These are phyloP conservation scores for Bubalus kerabau DNA, from an alignment of 2,113 vertebrate genomes.

Conservation along the genomic window DNA sequence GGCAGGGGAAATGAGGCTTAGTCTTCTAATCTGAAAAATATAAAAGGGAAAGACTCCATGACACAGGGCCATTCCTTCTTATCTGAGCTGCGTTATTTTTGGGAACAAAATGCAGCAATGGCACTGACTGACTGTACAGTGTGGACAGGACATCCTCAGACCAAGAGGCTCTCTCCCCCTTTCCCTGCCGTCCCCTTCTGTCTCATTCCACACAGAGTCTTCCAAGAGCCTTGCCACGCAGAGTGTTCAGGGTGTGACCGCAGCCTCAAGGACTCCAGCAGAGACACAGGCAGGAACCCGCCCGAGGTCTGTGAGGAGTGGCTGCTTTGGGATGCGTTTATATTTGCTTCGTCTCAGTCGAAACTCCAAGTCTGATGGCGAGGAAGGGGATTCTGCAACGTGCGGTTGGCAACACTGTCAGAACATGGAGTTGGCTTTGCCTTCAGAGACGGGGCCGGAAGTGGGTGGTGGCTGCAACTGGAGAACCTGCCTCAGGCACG, in stretches of 20 bases:
- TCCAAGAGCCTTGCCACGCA: neutral
- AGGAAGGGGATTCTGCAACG: neutral
- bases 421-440: neutral
- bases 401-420: neutral
- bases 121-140: fast-evolving
- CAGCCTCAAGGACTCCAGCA: neutral
- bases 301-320: neutral
- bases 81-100: neutral
- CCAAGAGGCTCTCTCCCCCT: neutral
- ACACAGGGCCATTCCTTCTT: neutral
- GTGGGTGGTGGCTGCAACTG: neutral
- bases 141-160: neutral
- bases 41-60: neutral
- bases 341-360: neutral
- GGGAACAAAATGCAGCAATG: neutral
- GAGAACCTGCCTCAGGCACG: neutral
- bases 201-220: neutral
- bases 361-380: neutral
- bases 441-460: neutral
- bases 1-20: neutral
- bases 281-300: neutral
- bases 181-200: neutral
- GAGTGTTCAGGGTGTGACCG: neutral
- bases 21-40: neutral
- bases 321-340: neutral